Percentiles rank a stretch among this genome's conserved stretches.
These are phyloP conservation scores for Acromyrmex charruanus DNA, from an alignment of 1,140 invertebrate species.

Conservation along the genomic window DNA sequence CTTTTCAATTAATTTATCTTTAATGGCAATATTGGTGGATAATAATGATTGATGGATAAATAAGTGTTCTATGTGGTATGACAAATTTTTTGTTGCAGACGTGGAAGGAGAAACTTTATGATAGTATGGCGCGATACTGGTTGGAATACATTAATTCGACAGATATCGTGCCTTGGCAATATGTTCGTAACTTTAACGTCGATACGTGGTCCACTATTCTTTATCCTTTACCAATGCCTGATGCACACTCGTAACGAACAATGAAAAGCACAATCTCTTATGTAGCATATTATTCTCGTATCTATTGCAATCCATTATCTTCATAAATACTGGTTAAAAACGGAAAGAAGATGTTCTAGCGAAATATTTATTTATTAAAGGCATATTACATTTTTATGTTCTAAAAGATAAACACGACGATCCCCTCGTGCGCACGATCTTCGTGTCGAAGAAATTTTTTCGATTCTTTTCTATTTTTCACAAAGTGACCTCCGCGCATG, in stretches of 20 bases:
- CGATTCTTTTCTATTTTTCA: slow-evolving; percentile 34
- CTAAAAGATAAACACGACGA: slow-evolving; percentile 75
- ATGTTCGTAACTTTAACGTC: slow-evolving; percentile 69
- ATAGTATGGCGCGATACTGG: slow-evolving; percentile 76
- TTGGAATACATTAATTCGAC: slow-evolving; percentile 60
- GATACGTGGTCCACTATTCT: slow-evolving; percentile 75
- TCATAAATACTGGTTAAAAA: background rate
- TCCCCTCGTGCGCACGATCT: slow-evolving; percentile 66
- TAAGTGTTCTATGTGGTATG: background rate
- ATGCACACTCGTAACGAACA: slow-evolving; percentile 50
- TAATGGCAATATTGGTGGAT: background rate
- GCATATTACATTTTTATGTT: slow-evolving; percentile 74
- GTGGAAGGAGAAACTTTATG: slow-evolving; percentile 68
- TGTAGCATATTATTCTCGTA: background rate
- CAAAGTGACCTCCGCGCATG: slow-evolving; percentile 55
- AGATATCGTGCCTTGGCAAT: slow-evolving; percentile 72
- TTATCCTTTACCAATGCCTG: slow-evolving; percentile 69
- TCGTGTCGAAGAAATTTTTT: slow-evolving; percentile 50
- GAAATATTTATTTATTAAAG: slow-evolving; percentile 78
- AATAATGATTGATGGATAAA: background rate
- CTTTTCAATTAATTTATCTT: background rate
- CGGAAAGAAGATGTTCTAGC: slow-evolving; percentile 63
- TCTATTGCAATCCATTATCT: background rate
- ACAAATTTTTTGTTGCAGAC: slow-evolving; percentile 61
- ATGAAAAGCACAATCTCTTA: background rate